Evolutionary conservation across 2,113 vertebrate genomes (phyloP).

Genomic region (Upupa epops): DNA sequence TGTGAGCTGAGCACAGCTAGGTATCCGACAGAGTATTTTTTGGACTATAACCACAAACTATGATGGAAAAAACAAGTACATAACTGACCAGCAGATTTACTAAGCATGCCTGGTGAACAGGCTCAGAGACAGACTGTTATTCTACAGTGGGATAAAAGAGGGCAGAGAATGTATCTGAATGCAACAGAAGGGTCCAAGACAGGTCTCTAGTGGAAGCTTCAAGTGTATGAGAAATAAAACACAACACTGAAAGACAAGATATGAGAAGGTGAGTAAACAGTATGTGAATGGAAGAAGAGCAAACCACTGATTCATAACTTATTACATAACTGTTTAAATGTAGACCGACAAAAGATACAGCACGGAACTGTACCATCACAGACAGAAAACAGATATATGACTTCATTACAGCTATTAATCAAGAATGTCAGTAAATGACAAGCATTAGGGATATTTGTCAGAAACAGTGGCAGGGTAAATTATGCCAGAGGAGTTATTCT

Average conservation of each 20-base stretch:
- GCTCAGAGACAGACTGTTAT: background rate
- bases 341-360: background rate
- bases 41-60: background rate
- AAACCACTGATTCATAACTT: background rate
- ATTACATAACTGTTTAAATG: background rate
- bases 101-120: background rate
- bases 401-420: background rate
- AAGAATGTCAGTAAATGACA: background rate
- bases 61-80: background rate
- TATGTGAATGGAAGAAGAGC: background rate
- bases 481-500: background rate
- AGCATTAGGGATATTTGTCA: background rate
- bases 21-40: background rate
- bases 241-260: background rate
- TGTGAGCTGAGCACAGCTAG: background rate
- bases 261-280: background rate
- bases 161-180: background rate
- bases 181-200: background rate
- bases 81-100: background rate
- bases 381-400: background rate
- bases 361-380: rapidly evolving
- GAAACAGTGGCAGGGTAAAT: background rate
- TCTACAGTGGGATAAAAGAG: background rate
- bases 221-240: background rate
- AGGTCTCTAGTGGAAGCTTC: background rate